These are phyloP conservation scores for Sinotaia quadrata DNA, from an alignment of 2,888 invertebrate genomes.

Conservation along the genomic window DNA sequence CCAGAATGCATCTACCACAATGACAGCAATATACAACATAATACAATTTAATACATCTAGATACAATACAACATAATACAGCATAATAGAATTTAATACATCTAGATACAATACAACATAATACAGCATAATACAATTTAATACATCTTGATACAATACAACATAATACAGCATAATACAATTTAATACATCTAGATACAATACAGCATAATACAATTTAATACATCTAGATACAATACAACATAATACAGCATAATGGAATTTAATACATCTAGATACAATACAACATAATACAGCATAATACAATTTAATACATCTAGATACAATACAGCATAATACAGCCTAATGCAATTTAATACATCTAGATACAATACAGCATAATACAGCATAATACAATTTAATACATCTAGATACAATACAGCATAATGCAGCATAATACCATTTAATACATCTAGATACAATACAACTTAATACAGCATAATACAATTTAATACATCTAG, in stretches of 20 bases:
- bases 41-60: neutral
- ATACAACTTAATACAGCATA: conserved; percentile 9
- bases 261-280: conserved; percentile 16
- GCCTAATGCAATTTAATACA: too few relatives aligned
- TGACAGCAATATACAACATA: neutral
- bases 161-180: conserved; percentile 7
- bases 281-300: conserved; percentile 10
- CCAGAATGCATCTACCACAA: too few relatives aligned
- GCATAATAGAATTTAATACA: conserved; percentile 3
- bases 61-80: too few relatives aligned
- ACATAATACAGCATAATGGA: neutral
- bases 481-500: neutral
- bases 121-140: conserved; percentile 7
- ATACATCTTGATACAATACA: conserved; percentile 4
- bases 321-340: too few relatives aligned
- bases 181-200: too few relatives aligned
- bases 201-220: conserved; percentile 12
- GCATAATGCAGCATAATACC: neutral
- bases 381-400: neutral
- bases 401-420: too few relatives aligned
- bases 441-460: conserved; percentile 6
- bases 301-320: too few relatives aligned
- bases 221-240: neutral
- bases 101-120: conserved; percentile 9
- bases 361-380: too few relatives aligned